Conservation (phyloP, 2,797 vertebrate species). For the Luscinia megarhynchos region DNA sequence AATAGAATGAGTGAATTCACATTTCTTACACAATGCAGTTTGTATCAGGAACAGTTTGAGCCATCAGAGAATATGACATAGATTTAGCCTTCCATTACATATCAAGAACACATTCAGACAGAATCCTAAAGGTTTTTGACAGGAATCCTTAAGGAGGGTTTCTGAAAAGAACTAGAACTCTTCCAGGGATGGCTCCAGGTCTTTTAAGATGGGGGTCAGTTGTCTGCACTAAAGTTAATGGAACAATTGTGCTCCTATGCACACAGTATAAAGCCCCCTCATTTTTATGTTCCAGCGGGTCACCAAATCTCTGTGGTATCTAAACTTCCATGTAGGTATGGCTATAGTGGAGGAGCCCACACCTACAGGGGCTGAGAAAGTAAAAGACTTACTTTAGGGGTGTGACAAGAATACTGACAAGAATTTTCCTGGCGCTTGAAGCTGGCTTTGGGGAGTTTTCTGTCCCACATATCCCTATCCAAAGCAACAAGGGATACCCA, state of each 20-base stretch:
- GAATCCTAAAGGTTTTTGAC: not conserved
- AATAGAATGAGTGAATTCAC: not conserved
- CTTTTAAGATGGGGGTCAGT: not conserved
- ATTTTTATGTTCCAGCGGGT: not conserved
- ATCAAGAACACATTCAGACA: not conserved
- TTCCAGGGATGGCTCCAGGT: not conserved
- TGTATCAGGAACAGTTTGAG: not conserved
- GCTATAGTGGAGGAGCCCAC: not conserved
- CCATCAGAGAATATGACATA: not conserved
- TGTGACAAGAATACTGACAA: not conserved
- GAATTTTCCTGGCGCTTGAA: not conserved
- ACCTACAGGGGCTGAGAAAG: not conserved
- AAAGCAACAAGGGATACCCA: not conserved
- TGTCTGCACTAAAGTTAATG: not conserved
- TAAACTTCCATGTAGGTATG: not conserved
- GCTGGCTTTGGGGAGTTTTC: not conserved
- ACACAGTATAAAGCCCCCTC: not conserved
- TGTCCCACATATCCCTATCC: not conserved
- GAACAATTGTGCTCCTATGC: not conserved
- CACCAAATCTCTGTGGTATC: not conserved
- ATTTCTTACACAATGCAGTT: not conserved
- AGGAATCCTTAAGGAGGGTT: not conserved
- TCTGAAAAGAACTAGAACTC: not conserved
- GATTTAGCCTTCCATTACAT: not conserved
- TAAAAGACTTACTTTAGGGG: not conserved